These are phyloP conservation scores for Parnassius smintheus DNA, from an alignment of 2,888 invertebrate species.

Conservation along the genomic window DNA sequence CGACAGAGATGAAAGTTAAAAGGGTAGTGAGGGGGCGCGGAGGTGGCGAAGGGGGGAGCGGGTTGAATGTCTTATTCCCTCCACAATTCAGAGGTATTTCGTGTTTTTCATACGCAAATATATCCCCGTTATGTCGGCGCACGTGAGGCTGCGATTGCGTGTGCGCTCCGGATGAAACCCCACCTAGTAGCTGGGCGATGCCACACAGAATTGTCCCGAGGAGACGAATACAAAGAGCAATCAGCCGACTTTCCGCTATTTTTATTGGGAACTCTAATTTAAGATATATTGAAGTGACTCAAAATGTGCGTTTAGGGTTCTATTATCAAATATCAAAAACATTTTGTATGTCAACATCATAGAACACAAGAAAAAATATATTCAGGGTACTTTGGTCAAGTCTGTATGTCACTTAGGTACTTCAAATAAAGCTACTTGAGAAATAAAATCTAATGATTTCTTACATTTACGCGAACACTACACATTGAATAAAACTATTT, in stretches of 20 bases:
- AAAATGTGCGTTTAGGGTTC: neutral
- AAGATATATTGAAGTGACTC: neutral
- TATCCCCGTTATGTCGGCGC: slow-evolving; percentile 79
- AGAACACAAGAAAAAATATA: too few relatives aligned
- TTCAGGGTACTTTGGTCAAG: too few relatives aligned
- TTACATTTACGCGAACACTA: too few relatives aligned
- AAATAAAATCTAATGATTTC: too few relatives aligned
- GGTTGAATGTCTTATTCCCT: slow-evolving; percentile 81
- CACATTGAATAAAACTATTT: too few relatives aligned
- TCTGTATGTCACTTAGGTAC: too few relatives aligned
- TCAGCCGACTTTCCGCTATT: slow-evolving; percentile 45
- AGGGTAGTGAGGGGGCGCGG: slow-evolving; percentile 62
- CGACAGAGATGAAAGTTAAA: slow-evolving; percentile 82
- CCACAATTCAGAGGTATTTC: slow-evolving; percentile 81
- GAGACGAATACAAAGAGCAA: slow-evolving; percentile 66
- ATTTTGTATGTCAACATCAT: too few relatives aligned
- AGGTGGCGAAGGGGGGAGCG: slow-evolving; percentile 52
- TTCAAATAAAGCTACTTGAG: too few relatives aligned
- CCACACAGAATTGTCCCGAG: slow-evolving; percentile 52
- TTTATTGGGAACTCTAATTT: slow-evolving; percentile 4
- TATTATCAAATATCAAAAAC: neutral
- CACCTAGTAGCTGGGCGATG: slow-evolving; percentile 48
- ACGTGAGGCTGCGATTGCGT: slow-evolving; percentile 78
- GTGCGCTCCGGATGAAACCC: slow-evolving; percentile 60
- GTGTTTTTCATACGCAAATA: slow-evolving; percentile 82